A percentile compares a stretch with the other conserved stretches of the same genome.
Conservation (phyloP, 2,888 invertebrate species). For the Drosophila testacea region DNA sequence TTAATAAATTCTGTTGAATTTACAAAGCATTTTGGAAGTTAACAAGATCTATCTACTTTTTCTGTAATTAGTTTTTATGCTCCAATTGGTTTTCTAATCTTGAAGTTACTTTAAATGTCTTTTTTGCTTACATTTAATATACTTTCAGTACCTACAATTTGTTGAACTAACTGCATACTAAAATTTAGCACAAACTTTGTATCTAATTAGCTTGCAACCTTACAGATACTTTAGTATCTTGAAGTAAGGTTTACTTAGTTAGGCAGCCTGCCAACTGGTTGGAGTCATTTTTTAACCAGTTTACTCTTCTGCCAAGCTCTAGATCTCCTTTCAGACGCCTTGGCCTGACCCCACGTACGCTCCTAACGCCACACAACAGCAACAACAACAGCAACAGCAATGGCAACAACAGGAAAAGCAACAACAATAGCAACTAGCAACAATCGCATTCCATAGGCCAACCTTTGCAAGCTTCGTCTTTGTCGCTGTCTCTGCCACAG, state of each 20-base stretch:
- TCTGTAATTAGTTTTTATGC: too few species aligned
- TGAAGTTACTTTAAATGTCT: background rate
- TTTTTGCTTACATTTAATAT: background rate
- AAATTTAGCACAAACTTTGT: constrained; percentile 1
- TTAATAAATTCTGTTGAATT: too few species aligned
- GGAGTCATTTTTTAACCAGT: constrained; percentile 36
- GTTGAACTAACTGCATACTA: background rate
- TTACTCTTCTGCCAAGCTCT: constrained; percentile 32
- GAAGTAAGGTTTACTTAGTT: background rate
- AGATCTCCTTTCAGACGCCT: constrained; percentile 62
- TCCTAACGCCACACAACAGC: constrained; percentile 51
- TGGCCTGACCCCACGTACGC: constrained; percentile 73
- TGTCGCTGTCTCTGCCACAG: constrained; percentile 18
- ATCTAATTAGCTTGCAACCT: constrained; percentile 19
- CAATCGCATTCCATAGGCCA: constrained; percentile 73
- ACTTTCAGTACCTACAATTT: background rate
- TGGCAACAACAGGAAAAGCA: constrained; percentile 10
- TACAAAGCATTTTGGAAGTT: too few species aligned
- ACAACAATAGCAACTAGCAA: constrained; percentile 39
- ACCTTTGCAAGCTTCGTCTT: constrained; percentile 43
- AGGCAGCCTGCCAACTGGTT: constrained; percentile 28
- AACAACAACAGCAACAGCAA: constrained; percentile 17
- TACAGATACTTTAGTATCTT: constrained; percentile 5
- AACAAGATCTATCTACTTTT: too few species aligned
- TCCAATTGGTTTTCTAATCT: background rate